Percentiles rank a stretch among this genome's conserved stretches.
phyloP scores from a whole-genome alignment of 2,888 invertebrate species.

The Hydrotaea diabolus region DNA sequence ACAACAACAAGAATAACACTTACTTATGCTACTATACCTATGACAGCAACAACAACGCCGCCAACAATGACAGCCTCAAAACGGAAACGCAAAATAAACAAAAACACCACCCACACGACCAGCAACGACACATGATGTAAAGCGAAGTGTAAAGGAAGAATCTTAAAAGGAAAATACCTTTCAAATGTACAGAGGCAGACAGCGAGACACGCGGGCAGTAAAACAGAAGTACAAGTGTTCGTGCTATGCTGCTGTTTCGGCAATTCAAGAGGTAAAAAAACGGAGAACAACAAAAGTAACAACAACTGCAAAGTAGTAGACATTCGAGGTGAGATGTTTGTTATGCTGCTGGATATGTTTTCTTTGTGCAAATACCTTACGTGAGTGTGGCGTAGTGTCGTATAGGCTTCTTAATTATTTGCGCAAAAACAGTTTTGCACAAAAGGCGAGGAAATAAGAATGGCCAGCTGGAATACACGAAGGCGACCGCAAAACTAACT shows the following conservation, averaged over 20 bases:
- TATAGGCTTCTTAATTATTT: too few relatives aligned
- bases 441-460: too few relatives aligned
- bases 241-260: neutral
- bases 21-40: neutral
- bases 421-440: too few relatives aligned
- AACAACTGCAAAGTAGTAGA: neutral
- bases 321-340: neutral
- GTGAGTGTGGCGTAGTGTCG: too few relatives aligned
- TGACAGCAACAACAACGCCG: neutral
- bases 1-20: neutral
- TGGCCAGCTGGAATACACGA: too few relatives aligned
- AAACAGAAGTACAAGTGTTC: neutral
- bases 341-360: neutral
- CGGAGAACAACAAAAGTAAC: neutral
- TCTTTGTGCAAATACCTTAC: too few relatives aligned
- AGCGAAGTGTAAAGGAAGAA: neutral
- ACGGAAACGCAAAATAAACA: conserved; percentile 9
- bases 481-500: too few relatives aligned
- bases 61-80: neutral
- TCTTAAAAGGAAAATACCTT: conserved; percentile 4
- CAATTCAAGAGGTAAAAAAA: too few relatives aligned
- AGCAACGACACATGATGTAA: neutral
- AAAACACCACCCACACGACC: neutral
- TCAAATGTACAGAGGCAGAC: neutral
- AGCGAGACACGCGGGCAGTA: neutral